These are phyloP conservation scores for Lottia gigantea DNA, from an alignment of 2,888 invertebrate genomes.

Conservation along the genomic window DNA sequence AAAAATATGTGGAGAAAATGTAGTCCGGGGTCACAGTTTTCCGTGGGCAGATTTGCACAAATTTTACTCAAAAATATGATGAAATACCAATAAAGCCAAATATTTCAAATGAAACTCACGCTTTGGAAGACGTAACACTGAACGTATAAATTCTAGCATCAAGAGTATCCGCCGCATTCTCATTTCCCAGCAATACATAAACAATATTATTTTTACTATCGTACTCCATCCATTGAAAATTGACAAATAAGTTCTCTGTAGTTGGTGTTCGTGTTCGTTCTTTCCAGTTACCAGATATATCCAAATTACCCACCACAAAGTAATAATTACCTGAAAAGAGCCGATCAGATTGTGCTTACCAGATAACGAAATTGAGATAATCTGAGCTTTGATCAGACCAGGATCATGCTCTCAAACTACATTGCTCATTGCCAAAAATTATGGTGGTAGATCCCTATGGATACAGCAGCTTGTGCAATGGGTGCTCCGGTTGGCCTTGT, in stretches of 20 bases:
- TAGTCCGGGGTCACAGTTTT: too few relatives aligned
- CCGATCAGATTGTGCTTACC: too few relatives aligned
- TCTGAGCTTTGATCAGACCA: too few relatives aligned
- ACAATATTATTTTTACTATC: slow-evolving; percentile 33
- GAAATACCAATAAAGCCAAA: background rate
- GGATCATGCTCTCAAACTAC: too few relatives aligned
- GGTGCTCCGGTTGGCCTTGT: too few relatives aligned
- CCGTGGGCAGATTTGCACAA: too few relatives aligned
- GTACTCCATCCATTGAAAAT: slow-evolving; percentile 44
- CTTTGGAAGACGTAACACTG: slow-evolving; percentile 13
- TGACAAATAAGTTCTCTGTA: slow-evolving; percentile 41
- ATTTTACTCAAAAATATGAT: slow-evolving; percentile 13
- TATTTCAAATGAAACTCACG: background rate
- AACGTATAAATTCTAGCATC: slow-evolving; percentile 41
- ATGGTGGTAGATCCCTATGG: too few relatives aligned
- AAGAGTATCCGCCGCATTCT: slow-evolving; percentile 39
- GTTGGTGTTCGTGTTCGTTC: slow-evolving; percentile 21
- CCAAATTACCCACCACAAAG: slow-evolving; percentile 32
- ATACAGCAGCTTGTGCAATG: too few relatives aligned
- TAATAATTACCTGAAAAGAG: slow-evolving; percentile 23
- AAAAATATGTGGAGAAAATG: too few relatives aligned
- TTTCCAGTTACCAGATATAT: slow-evolving; percentile 28
- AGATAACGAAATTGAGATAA: too few relatives aligned
- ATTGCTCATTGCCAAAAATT: too few relatives aligned
- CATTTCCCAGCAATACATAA: slow-evolving; percentile 44